Conservation (phyloP, 2,888 invertebrate species). For the Eupithecia dodoneata region DNA sequence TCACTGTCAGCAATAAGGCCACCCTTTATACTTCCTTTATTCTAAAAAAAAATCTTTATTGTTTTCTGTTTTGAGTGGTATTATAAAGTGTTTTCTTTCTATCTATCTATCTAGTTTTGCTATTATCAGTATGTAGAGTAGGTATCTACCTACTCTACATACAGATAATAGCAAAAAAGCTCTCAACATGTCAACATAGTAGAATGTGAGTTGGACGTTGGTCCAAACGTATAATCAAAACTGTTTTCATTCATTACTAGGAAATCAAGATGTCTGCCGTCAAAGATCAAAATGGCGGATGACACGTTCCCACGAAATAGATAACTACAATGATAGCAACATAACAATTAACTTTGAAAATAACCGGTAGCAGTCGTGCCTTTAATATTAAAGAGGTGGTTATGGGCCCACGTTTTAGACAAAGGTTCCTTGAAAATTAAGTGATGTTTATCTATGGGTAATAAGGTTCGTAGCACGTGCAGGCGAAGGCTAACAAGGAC, state of each 20-base stretch:
- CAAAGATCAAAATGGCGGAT: slow-evolving; percentile 73
- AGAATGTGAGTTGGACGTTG: no score
- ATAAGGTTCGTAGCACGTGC: slow-evolving; percentile 78
- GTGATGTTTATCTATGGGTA: slow-evolving; percentile 74
- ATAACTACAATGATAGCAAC: slow-evolving; percentile 72
- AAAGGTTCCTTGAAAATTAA: slow-evolving; percentile 80
- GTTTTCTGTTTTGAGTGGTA: no score
- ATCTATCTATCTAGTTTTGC: no score
- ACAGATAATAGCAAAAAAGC: background rate
- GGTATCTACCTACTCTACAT: no score
- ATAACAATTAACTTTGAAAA: slow-evolving; percentile 80
- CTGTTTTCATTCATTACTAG: slow-evolving; percentile 73
- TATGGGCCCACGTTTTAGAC: slow-evolving; percentile 62
- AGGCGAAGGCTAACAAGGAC: slow-evolving; percentile 37
- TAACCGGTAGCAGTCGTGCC: slow-evolving; percentile 80
- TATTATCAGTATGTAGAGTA: no score
- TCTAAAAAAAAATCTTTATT: no score
- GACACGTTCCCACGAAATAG: slow-evolving; percentile 78
- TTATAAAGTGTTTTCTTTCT: no score
- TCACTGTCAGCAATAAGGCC: no score
- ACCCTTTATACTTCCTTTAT: no score
- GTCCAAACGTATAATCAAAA: slow-evolving; percentile 23
- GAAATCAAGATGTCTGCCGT: slow-evolving; percentile 72
- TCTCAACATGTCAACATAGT: no score
- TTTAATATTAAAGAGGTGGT: slow-evolving; percentile 75